Base-by-base conservation (phyloP, 2,113 vertebrate genomes). In the Hippocampus barbouri region DNA sequence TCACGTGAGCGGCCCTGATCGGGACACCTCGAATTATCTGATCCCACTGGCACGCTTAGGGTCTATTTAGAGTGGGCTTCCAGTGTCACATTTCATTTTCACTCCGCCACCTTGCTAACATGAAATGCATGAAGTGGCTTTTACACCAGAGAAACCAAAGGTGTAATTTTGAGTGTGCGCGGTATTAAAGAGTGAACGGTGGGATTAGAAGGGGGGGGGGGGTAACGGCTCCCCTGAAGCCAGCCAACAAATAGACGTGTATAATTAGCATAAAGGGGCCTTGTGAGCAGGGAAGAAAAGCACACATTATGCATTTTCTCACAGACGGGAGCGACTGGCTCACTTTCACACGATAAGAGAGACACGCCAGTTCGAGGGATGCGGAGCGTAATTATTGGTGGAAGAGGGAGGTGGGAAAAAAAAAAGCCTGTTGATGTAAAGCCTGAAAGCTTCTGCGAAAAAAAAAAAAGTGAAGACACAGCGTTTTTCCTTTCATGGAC, bases 241-340 rank as follows among this genome's bases (percentile, higher is more conserved):
- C 69, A 53, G 56, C 34, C 64, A 60, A 69, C 74, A 85, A 87
- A 83, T 80, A 82, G 79, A 85, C 70, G 70, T 20, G 41, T 67
- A 60, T 80, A 72, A 87, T 88, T 88, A 80, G 75, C 78, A 85
- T 86, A 74, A 82, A 76, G 71, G 69, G 34, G 62, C 20, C 76
- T 83, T 76, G 75, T 77, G 69, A 65, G 49, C 68, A 64, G 25
- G 8, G 40, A 60, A 30, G 54, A 73, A 76, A 83, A 79, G 67
- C 73, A 77, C 61, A 73, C 63, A 86, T 85, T 77, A 83, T 72
- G 78, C 83, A 75, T 45, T 76, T 85, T 79, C 75, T 73, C 53
- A 67, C 67, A 76, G 60, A 12, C 54, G 72, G 59, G 73, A 69
- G 71, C 59, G 59, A 77, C 70, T 47, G 20, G 67, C 67, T 80